Evolutionary conservation across 2,888 invertebrate species (phyloP), one percentile per base, ranked within the genome.

Genomic region (Hedychridium roseum): DNA sequence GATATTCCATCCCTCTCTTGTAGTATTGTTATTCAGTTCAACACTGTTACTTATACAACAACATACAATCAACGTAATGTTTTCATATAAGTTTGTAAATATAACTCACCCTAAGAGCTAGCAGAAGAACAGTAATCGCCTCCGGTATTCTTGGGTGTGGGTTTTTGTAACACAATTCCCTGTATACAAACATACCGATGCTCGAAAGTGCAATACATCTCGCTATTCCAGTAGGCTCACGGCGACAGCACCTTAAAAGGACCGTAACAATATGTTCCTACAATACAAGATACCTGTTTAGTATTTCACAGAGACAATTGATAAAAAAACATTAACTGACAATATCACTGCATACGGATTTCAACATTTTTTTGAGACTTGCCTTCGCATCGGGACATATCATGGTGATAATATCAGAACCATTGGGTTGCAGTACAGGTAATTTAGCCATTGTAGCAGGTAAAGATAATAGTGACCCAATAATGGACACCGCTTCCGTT

Each of bases 251-350:
- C 68, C 92, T 87, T 62, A 97, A 82, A 44, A 97, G 84, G 66
- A 95, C 91, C 74, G 89, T 90, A 30, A 96, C 84, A 42, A 95
- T 89, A 74, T 92, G 91, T 79, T 96, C 94, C 90, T 91, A 72
- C 14, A 74, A 73, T 43, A 63, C 30, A 15, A 36, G n/a, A 2
- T 3, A 7, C n/a, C 21, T 1, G n/a, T 20, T 15, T 11, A 26
- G 7, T 41, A 30, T 31, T 21, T 26, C 26, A 31, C 32, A 18
- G 20, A 17, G 15, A 26, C 20, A 17, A 15, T 32, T 16, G 38
- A 43, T 23, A 32, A 51, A 20, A 3, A 35, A 2, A 2, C 9
- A 18, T 6, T 16, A 18, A 35, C 5, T 21, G 3, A 20, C 2
- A 16, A 2, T 5, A 20, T 4, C 3, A 23, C 16, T 14, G 4